Conservation (phyloP, 2,888 invertebrate species). For the Caenorhabditis afra region DNA sequence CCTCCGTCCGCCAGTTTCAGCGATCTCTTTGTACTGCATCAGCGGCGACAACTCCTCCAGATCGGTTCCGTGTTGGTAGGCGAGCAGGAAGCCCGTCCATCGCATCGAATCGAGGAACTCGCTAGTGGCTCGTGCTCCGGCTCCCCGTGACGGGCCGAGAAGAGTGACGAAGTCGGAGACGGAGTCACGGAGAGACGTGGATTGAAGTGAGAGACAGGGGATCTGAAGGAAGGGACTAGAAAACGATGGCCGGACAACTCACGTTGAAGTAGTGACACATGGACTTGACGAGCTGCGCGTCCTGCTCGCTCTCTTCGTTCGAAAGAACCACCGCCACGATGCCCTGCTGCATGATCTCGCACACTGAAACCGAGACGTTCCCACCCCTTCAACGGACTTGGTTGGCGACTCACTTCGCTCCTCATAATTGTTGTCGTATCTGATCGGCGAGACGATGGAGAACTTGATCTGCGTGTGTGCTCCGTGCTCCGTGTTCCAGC, state of each 20-base stretch:
- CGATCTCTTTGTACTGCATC: constrained; percentile 63
- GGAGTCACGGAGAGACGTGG: constrained; percentile 45
- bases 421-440: constrained; percentile 65
- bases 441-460: constrained; percentile 65
- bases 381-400: neutral
- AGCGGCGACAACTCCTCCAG: constrained; percentile 65
- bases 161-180: constrained; percentile 64
- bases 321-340: constrained; percentile 75
- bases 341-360: constrained; percentile 77
- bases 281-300: constrained; percentile 69
- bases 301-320: constrained; percentile 63
- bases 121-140: constrained; percentile 65
- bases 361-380: constrained; percentile 72
- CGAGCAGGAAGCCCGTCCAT: constrained; percentile 68
- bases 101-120: constrained; percentile 70
- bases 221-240: constrained; percentile 55
- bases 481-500: constrained; percentile 74
- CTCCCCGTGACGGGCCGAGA: constrained; percentile 64
- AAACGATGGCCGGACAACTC: neutral
- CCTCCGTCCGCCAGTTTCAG: constrained; percentile 52
- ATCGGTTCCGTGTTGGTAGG: constrained; percentile 68
- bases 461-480: constrained; percentile 69
- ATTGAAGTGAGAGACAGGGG: constrained; percentile 57
- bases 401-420: constrained; percentile 51
- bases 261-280: constrained; percentile 77